phyloP scores from a whole-genome alignment of 2,113 vertebrate genomes.

The Sakesphorus luctuosus region DNA sequence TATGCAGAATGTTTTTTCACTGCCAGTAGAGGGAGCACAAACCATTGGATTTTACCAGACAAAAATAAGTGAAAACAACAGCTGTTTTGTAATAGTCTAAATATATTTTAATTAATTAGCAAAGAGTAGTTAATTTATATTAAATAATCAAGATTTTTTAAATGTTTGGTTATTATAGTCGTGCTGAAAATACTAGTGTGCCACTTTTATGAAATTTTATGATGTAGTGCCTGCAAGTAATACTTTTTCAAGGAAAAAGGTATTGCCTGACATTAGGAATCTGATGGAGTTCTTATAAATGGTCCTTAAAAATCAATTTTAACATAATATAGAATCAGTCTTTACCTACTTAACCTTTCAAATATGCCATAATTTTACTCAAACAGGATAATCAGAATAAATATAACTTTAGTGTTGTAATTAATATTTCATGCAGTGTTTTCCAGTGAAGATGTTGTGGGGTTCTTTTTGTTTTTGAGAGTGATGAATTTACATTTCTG shows the following conservation, averaged over 20 bases:
- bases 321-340: background rate
- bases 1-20: background rate
- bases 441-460: background rate
- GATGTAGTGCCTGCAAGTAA: background rate
- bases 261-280: background rate
- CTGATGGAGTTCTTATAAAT: background rate
- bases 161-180: background rate
- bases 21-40: slow-evolving; percentile 46
- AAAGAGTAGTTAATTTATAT: background rate
- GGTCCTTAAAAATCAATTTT: background rate
- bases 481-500: background rate
- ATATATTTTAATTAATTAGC: background rate
- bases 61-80: background rate
- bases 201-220: background rate
- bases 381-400: background rate
- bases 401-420: background rate
- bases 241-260: background rate
- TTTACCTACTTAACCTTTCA: slow-evolving; percentile 24
- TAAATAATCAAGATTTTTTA: background rate
- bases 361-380: background rate
- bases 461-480: background rate
- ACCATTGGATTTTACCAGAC: background rate
- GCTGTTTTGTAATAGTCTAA: background rate
- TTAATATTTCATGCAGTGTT: background rate
- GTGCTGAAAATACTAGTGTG: background rate